Percentiles rank a stretch among this genome's conserved stretches.
Evolutionary conservation across 2,113 vertebrate genomes (phyloP).

Genomic region (Ascaphus truei): DNA sequence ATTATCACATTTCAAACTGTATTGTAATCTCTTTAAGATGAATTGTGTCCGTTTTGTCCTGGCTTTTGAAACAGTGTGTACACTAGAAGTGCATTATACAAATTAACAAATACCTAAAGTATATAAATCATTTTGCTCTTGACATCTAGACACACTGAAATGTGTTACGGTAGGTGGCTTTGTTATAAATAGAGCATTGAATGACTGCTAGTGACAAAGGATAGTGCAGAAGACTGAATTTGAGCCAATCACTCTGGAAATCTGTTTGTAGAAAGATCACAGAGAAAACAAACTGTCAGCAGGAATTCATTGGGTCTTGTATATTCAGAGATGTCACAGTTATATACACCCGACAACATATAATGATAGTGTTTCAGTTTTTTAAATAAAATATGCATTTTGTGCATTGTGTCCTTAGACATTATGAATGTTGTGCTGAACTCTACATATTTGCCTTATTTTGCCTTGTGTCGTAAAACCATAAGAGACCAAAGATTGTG

Average conservation of each 20-base stretch:
- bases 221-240: neutral
- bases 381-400: too few relatives aligned
- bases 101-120: conserved; percentile 29
- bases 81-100: conserved; percentile 11
- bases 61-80: neutral
- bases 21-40: conserved; percentile 24
- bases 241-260: neutral
- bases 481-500: too few relatives aligned
- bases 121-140: conserved; percentile 14
- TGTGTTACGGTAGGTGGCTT: neutral
- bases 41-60: conserved; percentile 14
- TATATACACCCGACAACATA: too few relatives aligned
- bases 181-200: neutral
- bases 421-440: too few relatives aligned
- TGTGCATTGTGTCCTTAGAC: too few relatives aligned
- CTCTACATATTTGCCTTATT: too few relatives aligned
- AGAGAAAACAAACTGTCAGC: too few relatives aligned
- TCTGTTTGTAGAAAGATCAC: too few relatives aligned
- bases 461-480: too few relatives aligned
- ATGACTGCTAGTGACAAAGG: conserved; percentile 4
- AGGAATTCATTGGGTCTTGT: too few relatives aligned
- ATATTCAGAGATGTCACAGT: too few relatives aligned
- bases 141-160: neutral
- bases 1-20: conserved; percentile 13
- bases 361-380: too few relatives aligned